Evolutionary conservation across 2,888 invertebrate genomes (phyloP), one percentile per base, ranked within the genome.

Genomic region (Epirrita christyi): DNA sequence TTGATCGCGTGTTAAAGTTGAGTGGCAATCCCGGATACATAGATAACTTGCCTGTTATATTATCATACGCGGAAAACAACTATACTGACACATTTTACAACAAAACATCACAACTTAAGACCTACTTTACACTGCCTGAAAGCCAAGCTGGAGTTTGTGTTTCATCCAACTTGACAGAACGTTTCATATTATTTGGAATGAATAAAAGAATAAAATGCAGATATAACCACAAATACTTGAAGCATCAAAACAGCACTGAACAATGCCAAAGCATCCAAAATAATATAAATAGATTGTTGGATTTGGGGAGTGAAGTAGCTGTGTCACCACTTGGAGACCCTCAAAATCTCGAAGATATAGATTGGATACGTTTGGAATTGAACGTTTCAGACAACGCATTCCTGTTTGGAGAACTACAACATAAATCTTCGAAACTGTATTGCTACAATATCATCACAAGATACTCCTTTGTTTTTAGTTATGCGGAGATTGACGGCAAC

Each of bases 11-110:
- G 36, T 58, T 86, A 32, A 68, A 73, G 62, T 70, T 92, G 11
- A 97, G 97, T 84, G 97, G 97, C 2, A 95, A 95, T 80, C 96
- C 96, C 0, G 97, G 97, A 2, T 97, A 97, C 72, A 74, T 94
- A 6, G 68, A 86, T 3, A 94, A 95, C 6, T 93, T 94, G 66
- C 96, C 96, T 0, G 83, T 97, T 32, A 80, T 94, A 54, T 76
- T 80, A 29, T 93, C 91, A 41, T 78, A 69, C 49, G 69, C 78
- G 32, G 70, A 76, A 61, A 71, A 59, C 36, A 84, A 92, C 65
- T 73, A 84, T 53, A 83, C 86, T 1, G 72, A 81, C 6, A 55
- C 72, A 15, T 89, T 87, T 68, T 87, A 75, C 50, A 84, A 87
- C 49, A 70, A 48, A 34, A 78, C 76, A 10, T 57, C 61, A 27